Evolutionary conservation across 37 sponge, comb jelly and placozoan species (phyloP), one percentile per base, ranked within the genome.

Genomic region (Agelas oroides): DNA sequence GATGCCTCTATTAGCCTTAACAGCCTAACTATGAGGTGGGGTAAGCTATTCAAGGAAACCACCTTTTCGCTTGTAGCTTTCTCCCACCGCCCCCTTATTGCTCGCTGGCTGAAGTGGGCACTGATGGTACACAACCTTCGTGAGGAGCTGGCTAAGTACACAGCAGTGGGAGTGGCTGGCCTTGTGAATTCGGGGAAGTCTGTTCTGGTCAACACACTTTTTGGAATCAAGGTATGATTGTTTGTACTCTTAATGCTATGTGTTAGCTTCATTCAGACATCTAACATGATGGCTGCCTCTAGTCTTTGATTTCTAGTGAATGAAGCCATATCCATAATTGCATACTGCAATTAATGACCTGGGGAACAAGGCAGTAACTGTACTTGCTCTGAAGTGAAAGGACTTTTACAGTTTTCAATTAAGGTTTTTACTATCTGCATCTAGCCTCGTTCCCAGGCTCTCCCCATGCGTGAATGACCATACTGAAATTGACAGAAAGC

Each of bases 91-190:
- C 57, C 72, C n/a, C 83, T 89, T 25, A 59, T 89, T 76, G 89
- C 89, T 21, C 60, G 89, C 61, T 89, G 89, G 89, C 75, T 89
- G 23, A 76, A 76, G 20, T 89, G 89, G 89, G 65, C 72, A 39
- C 63, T 89, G 39, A 66, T 65, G 32, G 52, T 89, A 25, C 78
- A 83, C 52, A 34, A 82, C 20, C 72, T 89, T 21, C 65, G 89
- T 32, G 89, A 89, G 62, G 71, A 76, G 59, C 78, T 89, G 11
- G 89, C 89, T 20, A 71, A 65, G 16, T 75, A 89, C 63, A 89
- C 89, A 34, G 76, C 89, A 21, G 68, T 89, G 30, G 89, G 84
- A 40, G 62, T 83, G 31, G 60, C 77, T 17, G 89, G 89, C 1
- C 56, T 89, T 12, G 53, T 74, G 19, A 89, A 89, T 33, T 82